Conservation (phyloP, 1,140 invertebrate genomes). For the Eciton burchellii region DNA sequence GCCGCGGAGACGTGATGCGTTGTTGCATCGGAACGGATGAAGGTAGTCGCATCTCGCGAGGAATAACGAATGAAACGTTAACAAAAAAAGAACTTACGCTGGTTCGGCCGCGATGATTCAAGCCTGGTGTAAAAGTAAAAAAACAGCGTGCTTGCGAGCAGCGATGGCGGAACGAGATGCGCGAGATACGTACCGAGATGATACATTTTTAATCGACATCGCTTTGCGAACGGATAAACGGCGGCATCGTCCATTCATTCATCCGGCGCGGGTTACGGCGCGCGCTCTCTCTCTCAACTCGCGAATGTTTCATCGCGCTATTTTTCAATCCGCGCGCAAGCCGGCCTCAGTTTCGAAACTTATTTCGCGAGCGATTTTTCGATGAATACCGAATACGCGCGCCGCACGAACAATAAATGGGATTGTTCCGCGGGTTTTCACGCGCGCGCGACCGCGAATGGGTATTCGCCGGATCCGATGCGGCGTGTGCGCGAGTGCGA, state of each 20-base stretch:
- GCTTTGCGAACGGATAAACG: slow-evolving; percentile 11
- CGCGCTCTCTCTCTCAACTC: slow-evolving; percentile 1
- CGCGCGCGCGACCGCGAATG: slow-evolving; percentile 39
- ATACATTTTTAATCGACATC: not conserved
- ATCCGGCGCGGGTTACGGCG: slow-evolving; percentile 24
- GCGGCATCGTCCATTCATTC: slow-evolving; percentile 26
- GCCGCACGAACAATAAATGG: slow-evolving; percentile 50
- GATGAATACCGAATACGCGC: slow-evolving; percentile 56
- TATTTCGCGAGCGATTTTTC: slow-evolving; percentile 59
- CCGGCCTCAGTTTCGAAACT: slow-evolving; percentile 49
- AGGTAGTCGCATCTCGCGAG: too few species aligned
- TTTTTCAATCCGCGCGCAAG: slow-evolving; percentile 47
- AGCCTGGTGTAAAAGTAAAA: not conserved
- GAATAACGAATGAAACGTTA: too few species aligned
- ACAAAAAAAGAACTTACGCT: too few species aligned
- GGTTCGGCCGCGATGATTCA: too few species aligned
- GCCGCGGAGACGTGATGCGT: not conserved
- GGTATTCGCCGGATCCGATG: slow-evolving; percentile 32
- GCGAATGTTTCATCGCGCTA: slow-evolving; percentile 45
- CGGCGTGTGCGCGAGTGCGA: not conserved
- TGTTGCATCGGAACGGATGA: not conserved
- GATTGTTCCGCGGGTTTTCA: slow-evolving; percentile 46
- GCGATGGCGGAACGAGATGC: not conserved
- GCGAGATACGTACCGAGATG: not conserved
- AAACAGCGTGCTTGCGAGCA: not conserved